phyloP scores from a whole-genome alignment of 2,113 vertebrate species.

The Ovis aries region DNA sequence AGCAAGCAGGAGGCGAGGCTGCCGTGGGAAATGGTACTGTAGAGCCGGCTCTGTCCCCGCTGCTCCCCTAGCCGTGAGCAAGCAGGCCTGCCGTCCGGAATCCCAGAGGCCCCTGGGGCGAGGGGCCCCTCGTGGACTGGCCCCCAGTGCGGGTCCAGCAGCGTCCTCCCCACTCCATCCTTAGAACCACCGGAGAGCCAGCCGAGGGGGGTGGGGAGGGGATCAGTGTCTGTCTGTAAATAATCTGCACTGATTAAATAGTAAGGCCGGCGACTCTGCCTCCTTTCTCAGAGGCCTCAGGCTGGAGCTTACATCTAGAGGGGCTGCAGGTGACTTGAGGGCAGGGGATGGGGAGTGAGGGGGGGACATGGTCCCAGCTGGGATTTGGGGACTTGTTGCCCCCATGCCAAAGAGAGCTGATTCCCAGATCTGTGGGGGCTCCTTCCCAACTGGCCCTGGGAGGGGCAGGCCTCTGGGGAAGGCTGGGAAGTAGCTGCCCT shows the following conservation, averaged over 20 bases:
- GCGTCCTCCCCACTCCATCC: background rate
- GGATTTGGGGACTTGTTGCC: background rate
- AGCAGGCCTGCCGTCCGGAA: background rate
- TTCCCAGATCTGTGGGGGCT: background rate
- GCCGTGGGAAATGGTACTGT: constrained; percentile 65
- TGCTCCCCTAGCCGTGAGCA: background rate
- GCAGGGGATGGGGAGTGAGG: background rate
- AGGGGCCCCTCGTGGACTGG: background rate
- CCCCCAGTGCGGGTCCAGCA: background rate
- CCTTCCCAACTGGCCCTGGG: background rate
- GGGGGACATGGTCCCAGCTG: background rate
- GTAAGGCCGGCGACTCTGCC: background rate
- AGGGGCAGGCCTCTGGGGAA: background rate
- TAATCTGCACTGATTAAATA: constrained; percentile 67
- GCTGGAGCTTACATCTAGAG: background rate
- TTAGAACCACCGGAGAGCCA: background rate
- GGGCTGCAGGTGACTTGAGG: background rate
- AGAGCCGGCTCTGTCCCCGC: background rate
- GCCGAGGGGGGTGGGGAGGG: background rate
- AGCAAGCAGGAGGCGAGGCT: background rate
- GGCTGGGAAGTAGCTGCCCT: background rate
- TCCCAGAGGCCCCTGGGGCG: background rate
- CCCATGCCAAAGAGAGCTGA: background rate
- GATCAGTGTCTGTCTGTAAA: constrained; percentile 56
- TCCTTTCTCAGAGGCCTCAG: background rate